Conservation (phyloP, 1,140 invertebrate species). For the Brachionus manjavacas region DNA sequence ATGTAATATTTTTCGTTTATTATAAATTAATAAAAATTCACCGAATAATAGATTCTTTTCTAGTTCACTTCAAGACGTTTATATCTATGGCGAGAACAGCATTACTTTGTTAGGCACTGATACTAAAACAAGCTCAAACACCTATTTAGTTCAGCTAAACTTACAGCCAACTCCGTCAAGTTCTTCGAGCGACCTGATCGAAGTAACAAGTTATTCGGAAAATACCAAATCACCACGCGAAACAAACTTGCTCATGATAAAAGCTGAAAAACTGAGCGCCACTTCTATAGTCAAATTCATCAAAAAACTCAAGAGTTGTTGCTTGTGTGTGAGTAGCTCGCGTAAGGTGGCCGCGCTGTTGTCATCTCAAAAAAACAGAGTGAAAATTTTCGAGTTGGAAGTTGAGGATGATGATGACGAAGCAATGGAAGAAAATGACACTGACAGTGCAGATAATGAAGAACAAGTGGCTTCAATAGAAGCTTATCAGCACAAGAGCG, state of each 20-base stretch:
- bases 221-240: slow-evolving; percentile 31
- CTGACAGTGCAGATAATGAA: slow-evolving; percentile 24
- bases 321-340: slow-evolving; percentile 31
- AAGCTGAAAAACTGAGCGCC: slow-evolving; percentile 26
- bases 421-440: slow-evolving; percentile 31
- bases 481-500: neutral
- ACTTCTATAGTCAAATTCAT: slow-evolving; percentile 8
- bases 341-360: slow-evolving; percentile 6
- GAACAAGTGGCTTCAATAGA: neutral
- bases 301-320: slow-evolving; percentile 33
- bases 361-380: neutral
- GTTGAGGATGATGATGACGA: slow-evolving; percentile 26
- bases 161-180: neutral
- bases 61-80: slow-evolving; percentile 34
- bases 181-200: neutral
- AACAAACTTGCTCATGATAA: slow-evolving; percentile 31
- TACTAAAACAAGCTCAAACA: neutral
- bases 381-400: slow-evolving; percentile 41
- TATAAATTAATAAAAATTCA: neutral
- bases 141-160: slow-evolving; percentile 13
- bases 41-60: neutral
- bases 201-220: slow-evolving; percentile 6
- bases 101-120: slow-evolving; percentile 29
- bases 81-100: slow-evolving; percentile 19
- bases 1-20: neutral